phyloP scores from a whole-genome alignment of 2,113 vertebrate species.

The Mormoops blainvillei region DNA sequence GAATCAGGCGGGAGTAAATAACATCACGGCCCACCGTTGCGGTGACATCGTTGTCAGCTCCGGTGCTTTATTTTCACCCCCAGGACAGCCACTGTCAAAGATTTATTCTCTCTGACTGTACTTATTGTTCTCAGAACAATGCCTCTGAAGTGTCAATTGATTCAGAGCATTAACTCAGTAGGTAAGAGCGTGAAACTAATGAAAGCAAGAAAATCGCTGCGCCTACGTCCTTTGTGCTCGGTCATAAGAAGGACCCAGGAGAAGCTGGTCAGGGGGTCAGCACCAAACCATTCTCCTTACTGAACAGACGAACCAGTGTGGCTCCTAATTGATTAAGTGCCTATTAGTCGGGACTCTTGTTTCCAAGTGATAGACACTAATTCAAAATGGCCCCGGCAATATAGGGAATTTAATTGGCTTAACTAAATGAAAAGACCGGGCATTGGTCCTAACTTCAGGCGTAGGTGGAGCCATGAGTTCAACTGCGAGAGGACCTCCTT shows the following conservation, averaged over 20 bases:
- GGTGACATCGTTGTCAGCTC: not conserved
- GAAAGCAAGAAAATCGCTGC: not conserved
- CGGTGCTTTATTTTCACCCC: not conserved
- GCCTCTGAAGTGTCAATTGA: not conserved
- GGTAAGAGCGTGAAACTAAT: not conserved
- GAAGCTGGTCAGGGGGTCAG: not conserved
- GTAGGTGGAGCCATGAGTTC: not conserved
- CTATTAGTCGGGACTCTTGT: too few relatives aligned
- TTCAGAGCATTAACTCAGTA: not conserved
- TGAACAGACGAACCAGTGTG: accelerated
- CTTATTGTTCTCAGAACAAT: not conserved
- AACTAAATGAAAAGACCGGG: not conserved
- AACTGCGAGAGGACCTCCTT: not conserved
- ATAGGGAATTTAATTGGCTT: not conserved
- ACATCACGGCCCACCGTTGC: accelerated
- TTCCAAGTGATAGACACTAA: not conserved
- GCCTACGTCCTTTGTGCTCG: accelerated
- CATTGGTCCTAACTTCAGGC: not conserved
- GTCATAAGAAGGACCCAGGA: not conserved
- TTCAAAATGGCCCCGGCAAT: not conserved
- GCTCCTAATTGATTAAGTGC: not conserved
- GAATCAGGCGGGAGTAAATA: accelerated
- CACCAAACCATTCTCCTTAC: accelerated
- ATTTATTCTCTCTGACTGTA: not conserved
- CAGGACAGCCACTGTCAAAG: not conserved